Conservation (phyloP, 1,140 invertebrate genomes). For the Leptestheria dahalacensis region DNA sequence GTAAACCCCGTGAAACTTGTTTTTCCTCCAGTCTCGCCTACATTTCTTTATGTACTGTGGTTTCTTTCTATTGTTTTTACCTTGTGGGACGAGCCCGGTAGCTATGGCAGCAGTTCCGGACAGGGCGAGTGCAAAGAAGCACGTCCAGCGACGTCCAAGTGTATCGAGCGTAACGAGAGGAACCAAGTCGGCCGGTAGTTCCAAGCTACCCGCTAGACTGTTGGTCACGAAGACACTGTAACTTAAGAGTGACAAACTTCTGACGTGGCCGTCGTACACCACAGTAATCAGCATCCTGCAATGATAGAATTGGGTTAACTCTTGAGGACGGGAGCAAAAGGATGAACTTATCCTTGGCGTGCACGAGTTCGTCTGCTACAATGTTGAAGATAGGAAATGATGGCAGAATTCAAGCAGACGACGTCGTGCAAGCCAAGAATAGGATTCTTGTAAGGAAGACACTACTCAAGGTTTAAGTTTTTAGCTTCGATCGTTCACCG, state of each 20-base stretch:
- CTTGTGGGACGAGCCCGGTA: slow-evolving; percentile 48
- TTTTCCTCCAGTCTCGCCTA: background rate
- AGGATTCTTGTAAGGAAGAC: background rate
- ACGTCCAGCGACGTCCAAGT: slow-evolving; percentile 68
- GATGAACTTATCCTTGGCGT: too few species aligned
- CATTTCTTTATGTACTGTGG: slow-evolving; percentile 2
- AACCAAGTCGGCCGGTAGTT: slow-evolving; percentile 66
- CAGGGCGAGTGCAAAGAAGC: slow-evolving; percentile 56
- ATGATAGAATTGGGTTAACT: slow-evolving; percentile 6
- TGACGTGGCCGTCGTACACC: slow-evolving; percentile 70
- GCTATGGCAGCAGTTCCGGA: slow-evolving; percentile 65
- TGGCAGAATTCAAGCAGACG: too few species aligned
- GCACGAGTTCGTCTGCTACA: too few species aligned
- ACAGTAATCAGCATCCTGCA: slow-evolving; percentile 60
- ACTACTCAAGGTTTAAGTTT: slow-evolving; percentile 2
- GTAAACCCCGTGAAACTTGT: too few species aligned
- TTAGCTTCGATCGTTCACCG: too few species aligned
- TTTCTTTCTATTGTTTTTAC: slow-evolving; percentile 26
- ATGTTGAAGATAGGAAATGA: too few species aligned
- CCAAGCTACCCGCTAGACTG: slow-evolving; percentile 61
- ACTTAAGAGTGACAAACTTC: slow-evolving; percentile 63
- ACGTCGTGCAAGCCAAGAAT: background rate
- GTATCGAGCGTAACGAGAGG: slow-evolving; percentile 59
- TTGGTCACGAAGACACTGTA: slow-evolving; percentile 68
- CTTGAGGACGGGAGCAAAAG: background rate